Evolutionary conservation across 1,140 invertebrate species (phyloP).

Genomic region (Liolophura sinensis): DNA sequence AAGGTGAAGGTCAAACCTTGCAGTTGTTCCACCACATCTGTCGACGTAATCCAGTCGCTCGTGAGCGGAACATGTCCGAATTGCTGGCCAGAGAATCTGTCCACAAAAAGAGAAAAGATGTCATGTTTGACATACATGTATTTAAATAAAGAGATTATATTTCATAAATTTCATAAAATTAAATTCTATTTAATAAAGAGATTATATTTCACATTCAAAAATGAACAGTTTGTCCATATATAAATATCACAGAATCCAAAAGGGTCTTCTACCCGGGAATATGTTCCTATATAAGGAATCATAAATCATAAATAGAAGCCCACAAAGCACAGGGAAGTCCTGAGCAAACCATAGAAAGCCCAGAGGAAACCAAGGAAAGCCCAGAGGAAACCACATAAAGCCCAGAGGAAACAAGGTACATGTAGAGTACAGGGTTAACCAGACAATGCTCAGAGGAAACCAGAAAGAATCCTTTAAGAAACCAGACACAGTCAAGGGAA

Average conservation of each 20-base stretch:
- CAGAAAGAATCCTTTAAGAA: neutral
- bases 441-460: too few species aligned
- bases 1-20: slow-evolving; percentile 27
- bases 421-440: too few species aligned
- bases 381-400: neutral
- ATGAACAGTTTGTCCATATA: too few species aligned
- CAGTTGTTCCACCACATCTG: slow-evolving; percentile 64
- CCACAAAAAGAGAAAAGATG: slow-evolving; percentile 5
- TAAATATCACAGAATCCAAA: too few species aligned
- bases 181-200: too few species aligned
- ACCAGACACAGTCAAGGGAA: neutral
- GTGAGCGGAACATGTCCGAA: slow-evolving; percentile 62
- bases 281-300: too few species aligned
- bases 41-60: slow-evolving; percentile 60
- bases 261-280: too few species aligned
- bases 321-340: too few species aligned
- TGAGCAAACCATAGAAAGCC: too few species aligned
- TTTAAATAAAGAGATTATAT: neutral
- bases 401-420: neutral
- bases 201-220: too few species aligned
- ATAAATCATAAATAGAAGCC: too few species aligned
- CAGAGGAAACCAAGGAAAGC: neutral
- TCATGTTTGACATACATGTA: neutral
- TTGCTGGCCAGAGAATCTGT: slow-evolving; percentile 57
- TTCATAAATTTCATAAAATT: too few species aligned